Percentiles rank a stretch among this genome's conserved stretches.
phyloP scores from a whole-genome alignment of 2,888 invertebrate species.

The Eristalinus sepulchralis region DNA sequence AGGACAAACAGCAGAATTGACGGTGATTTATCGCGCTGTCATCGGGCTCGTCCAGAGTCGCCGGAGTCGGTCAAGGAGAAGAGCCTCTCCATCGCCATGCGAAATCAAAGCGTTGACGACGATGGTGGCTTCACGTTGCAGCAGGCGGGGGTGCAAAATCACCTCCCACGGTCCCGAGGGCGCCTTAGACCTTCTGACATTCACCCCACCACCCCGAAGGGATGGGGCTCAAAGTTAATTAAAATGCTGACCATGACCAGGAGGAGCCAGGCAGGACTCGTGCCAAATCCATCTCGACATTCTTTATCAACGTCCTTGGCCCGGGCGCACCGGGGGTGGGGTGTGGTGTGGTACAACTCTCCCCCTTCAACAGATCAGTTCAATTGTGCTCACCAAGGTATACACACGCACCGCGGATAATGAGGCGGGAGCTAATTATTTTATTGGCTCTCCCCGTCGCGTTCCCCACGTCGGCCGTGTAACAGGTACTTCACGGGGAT shows the following conservation, averaged over 20 bases:
- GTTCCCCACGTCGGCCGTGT: background rate
- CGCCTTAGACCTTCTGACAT: slow-evolving; percentile 28
- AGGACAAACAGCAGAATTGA: background rate
- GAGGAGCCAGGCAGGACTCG: background rate
- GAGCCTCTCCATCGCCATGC: background rate
- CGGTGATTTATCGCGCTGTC: slow-evolving; percentile 17
- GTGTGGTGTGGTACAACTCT: background rate
- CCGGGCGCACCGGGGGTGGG: background rate
- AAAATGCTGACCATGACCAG: slow-evolving; percentile 30
- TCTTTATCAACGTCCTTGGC: background rate
- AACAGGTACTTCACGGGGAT: slow-evolving; percentile 9
- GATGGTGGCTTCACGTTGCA: background rate
- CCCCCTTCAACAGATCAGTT: background rate
- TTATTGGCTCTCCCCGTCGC: slow-evolving; percentile 30
- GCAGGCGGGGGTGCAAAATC: background rate
- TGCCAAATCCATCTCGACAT: background rate
- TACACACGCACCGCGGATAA: background rate
- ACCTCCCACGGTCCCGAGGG: slow-evolving; percentile 1
- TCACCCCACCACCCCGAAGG: too few species aligned
- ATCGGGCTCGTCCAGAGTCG: background rate
- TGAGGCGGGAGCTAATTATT: slow-evolving; percentile 28
- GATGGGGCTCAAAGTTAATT: slow-evolving; percentile 25
- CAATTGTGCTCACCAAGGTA: background rate
- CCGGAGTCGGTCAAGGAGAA: background rate
- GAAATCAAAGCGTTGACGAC: background rate